Base-by-base conservation (phyloP, 2,797 vertebrate species). In the Chiroxiphia lanceolata region DNA sequence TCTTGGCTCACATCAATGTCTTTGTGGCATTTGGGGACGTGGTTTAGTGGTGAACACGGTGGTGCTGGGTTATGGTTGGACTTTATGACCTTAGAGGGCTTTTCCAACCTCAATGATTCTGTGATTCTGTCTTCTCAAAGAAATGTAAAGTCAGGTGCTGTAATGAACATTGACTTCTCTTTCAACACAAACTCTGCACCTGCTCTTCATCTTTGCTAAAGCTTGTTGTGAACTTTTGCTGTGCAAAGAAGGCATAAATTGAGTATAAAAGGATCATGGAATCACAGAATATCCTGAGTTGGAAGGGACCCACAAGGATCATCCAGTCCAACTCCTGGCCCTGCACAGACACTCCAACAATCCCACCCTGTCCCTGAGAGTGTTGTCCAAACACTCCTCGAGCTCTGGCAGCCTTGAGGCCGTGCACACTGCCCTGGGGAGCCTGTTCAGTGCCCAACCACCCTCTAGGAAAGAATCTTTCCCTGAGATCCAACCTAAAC, bases 361-460 rank as follows among this genome's bases (percentile, higher is more conserved):
- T 26, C 50, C 16, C 42, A 44, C 2, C 2, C 14, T 26, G 19
- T 18, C 5, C 50, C 57, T 31, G 4, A n/a, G 57, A 70, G 44
- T 0, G 0, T 13, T 40, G 4, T 64, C n/a, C 72, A 64, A 45
- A 34, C 1, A 0, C 2, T 71, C 17, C 65, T 45, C 20, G 36
- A 70, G 27, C 16, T 64, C 44, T 53, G 77, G 29, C 45, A 88
- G 45, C 29, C 2, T 20, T 38, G n/a, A 51, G 7, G 3, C 1
- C 1, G 3, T 57, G 11, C 0, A 10, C n/a, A 51, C 18, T 45
- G 11, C 57, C 48, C 16, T 64, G 14, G 9, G 57, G 6, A 57
- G 23, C 10, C 6, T 20, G 5, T 1, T 3, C 33, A 54, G 21
- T 23, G 6, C 31, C n/a, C 13, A 15, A 22, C 1, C 26, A 50